phyloP scores from a whole-genome alignment of 2,797 vertebrate species.

The Pelochelys cantorii region DNA sequence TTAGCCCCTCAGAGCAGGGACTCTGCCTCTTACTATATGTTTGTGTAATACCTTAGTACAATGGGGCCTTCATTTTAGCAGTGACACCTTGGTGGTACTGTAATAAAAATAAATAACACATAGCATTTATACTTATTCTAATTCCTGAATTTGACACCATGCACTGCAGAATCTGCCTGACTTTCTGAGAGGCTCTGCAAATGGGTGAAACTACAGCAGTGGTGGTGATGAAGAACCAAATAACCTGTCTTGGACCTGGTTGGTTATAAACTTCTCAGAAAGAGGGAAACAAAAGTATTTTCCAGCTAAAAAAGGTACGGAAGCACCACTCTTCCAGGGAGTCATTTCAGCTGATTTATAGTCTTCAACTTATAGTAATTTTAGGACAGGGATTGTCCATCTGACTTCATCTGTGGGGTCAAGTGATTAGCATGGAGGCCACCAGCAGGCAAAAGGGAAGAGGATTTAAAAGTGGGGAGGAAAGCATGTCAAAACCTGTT shows the following conservation, averaged over 20 bases:
- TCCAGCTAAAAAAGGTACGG: neutral
- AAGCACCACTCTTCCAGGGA: neutral
- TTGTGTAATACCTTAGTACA: neutral
- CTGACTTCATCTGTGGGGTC: neutral
- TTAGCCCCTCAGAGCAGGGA: neutral
- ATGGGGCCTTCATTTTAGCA: neutral
- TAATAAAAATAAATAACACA: neutral
- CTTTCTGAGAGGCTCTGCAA: neutral
- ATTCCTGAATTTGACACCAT: neutral
- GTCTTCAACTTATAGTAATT: neutral
- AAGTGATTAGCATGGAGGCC: conserved; percentile 6
- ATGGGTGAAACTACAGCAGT: rapidly evolving
- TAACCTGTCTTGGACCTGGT: neutral
- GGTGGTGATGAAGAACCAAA: neutral
- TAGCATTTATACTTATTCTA: neutral
- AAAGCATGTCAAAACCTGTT: conserved; percentile 60
- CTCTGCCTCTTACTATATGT: neutral
- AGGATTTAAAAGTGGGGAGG: conserved; percentile 22
- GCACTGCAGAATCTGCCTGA: neutral
- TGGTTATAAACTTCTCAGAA: neutral
- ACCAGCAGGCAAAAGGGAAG: conserved; percentile 29
- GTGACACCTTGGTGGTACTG: neutral
- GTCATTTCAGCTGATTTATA: neutral
- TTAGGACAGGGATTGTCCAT: conserved; percentile 28
- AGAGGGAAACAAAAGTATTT: neutral